phyloP scores from a whole-genome alignment of 1,140 invertebrate genomes.

The Eriocheir sinensis region DNA sequence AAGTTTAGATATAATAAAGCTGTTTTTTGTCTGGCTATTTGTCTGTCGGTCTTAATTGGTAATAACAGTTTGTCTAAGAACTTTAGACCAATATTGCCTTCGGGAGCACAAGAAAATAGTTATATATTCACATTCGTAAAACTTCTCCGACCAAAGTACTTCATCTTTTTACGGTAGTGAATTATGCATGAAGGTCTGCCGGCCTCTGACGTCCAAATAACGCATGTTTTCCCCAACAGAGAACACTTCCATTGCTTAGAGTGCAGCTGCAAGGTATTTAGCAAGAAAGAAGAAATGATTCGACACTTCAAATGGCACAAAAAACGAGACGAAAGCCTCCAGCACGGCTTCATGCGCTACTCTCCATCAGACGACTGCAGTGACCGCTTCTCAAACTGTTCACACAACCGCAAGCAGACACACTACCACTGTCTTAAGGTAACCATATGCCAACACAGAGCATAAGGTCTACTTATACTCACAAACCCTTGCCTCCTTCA shows the following conservation, averaged over 20 bases:
- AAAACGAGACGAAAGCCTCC: conserved; percentile 97
- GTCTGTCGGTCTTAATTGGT: too few relatives aligned
- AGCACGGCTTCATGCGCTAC: conserved; percentile 97
- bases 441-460: too few relatives aligned
- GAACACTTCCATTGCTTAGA: conserved; percentile 99
- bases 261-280: conserved; percentile 93
- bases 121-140: too few relatives aligned
- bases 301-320: conserved; percentile 99
- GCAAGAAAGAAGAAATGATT: conserved; percentile 99
- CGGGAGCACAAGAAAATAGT: too few relatives aligned
- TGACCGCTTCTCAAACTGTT: conserved; percentile 90
- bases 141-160: too few relatives aligned
- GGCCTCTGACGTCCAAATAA: too few relatives aligned
- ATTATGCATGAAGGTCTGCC: too few relatives aligned
- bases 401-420: conserved; percentile 97
- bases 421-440: conserved; percentile 98
- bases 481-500: not conserved
- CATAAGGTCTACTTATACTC: not conserved
- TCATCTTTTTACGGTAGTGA: too few relatives aligned
- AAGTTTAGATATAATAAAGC: too few relatives aligned
- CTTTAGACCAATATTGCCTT: too few relatives aligned
- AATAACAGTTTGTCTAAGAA: too few relatives aligned
- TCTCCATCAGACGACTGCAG: conserved; percentile 95
- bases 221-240: conserved; percentile 83
- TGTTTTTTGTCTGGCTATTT: too few relatives aligned